Percentiles rank a stretch among this genome's conserved stretches.
Conservation (phyloP, 2,797 vertebrate species). For the Amphiprion clarkii region DNA sequence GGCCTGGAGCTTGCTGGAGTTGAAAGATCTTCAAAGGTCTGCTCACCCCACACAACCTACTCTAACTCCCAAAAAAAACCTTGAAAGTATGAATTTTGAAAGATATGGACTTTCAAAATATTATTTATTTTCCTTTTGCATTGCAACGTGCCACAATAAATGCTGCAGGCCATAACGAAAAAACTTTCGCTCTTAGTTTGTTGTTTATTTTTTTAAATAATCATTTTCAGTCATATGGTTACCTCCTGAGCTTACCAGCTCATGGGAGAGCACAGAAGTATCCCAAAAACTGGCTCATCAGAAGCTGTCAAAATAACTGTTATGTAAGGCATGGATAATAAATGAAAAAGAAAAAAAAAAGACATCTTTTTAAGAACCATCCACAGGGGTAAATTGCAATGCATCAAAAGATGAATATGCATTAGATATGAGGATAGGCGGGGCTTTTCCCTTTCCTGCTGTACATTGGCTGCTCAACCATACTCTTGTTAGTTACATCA, state of each 20-base stretch:
- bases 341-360: slow-evolving; percentile 72
- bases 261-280: slow-evolving; percentile 68
- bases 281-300: slow-evolving; percentile 73
- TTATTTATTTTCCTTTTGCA: slow-evolving; percentile 58
- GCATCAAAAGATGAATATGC: slow-evolving; percentile 86
- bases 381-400: slow-evolving; percentile 80
- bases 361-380: slow-evolving; percentile 71
- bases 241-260: slow-evolving; percentile 62
- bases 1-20: slow-evolving; percentile 77
- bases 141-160: slow-evolving; percentile 41
- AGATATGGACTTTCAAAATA: slow-evolving; percentile 59
- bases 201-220: slow-evolving; percentile 61
- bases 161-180: slow-evolving; percentile 18
- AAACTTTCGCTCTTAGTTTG: slow-evolving; percentile 38
- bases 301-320: slow-evolving; percentile 76
- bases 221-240: slow-evolving; percentile 48
- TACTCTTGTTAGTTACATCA: slow-evolving; percentile 38
- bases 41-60: slow-evolving; percentile 55
- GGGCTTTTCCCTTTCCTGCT: slow-evolving; percentile 53
- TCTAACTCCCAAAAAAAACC: slow-evolving; percentile 53
- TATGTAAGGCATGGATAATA: slow-evolving; percentile 84
- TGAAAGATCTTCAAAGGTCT: slow-evolving; percentile 77
- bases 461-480: slow-evolving; percentile 58
- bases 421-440: slow-evolving; percentile 77
- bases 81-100: slow-evolving; percentile 61